Conservation (phyloP, 2,888 invertebrate genomes). For the Steromphala cineraria region DNA sequence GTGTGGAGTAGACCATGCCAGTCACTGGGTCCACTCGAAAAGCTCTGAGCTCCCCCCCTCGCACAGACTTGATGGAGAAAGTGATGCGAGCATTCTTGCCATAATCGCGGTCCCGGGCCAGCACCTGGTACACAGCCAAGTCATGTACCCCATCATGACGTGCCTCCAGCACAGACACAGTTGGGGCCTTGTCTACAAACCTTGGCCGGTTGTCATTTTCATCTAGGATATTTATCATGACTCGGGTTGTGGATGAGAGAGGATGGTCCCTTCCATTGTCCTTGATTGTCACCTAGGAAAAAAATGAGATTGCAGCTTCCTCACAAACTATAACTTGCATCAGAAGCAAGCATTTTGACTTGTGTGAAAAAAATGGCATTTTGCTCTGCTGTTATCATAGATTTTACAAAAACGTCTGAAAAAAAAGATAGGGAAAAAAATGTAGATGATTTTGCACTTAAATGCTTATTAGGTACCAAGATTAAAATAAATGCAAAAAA, state of each 20-base stretch:
- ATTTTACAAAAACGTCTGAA: too few relatives aligned
- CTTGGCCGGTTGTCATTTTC: conserved; percentile 69
- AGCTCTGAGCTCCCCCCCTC: conserved; percentile 79
- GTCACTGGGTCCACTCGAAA: conserved; percentile 89
- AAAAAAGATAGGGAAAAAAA: too few relatives aligned
- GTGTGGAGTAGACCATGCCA: conserved; percentile 87
- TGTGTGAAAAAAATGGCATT: too few relatives aligned
- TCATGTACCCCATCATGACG: conserved; percentile 22
- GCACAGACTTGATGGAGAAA: conserved; percentile 79
- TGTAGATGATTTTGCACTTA: too few relatives aligned
- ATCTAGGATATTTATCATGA: conserved; percentile 69
- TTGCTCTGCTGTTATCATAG: too few relatives aligned
- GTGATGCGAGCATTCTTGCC: conserved; percentile 79
- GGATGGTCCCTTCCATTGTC: conserved; percentile 85
- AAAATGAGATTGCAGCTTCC: background rate
- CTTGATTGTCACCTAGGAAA: conserved; percentile 85
- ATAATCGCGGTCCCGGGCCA: conserved; percentile 70
- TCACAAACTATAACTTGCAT: background rate
- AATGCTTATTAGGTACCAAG: too few relatives aligned
- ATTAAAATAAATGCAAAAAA: too few relatives aligned
- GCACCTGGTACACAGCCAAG: conserved; percentile 61
- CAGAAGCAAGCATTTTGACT: too few relatives aligned
- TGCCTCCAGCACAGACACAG: conserved; percentile 36
- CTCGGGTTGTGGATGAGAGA: conserved; percentile 84
- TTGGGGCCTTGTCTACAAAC: conserved; percentile 60